Evolutionary conservation across 2,888 invertebrate species (phyloP).

Genomic region (Blastobasis lacticolella): DNA sequence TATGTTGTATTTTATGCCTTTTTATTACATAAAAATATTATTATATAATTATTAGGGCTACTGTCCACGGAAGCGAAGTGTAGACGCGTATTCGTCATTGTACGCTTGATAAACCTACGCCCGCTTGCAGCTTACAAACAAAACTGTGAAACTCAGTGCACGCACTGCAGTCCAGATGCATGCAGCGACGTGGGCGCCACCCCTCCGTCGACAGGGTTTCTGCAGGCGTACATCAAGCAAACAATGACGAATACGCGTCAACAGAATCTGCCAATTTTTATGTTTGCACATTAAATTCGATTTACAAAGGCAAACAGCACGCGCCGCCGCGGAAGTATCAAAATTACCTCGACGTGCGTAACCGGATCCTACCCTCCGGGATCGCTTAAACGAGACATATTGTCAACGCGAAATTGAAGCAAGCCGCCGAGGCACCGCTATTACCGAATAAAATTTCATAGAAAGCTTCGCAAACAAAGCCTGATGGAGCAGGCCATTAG

Average conservation of each 20-base stretch:
- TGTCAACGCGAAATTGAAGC: constrained; percentile 34
- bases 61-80: no score
- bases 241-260: not conserved
- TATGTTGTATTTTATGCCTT: no score
- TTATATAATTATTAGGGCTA: no score
- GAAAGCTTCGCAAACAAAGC: constrained; percentile 68
- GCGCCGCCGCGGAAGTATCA: not conserved
- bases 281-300: not conserved
- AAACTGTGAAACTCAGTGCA: no score
- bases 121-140: no score
- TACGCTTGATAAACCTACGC: no score
- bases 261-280: not conserved
- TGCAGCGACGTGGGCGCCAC: no score
- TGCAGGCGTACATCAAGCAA: not conserved
- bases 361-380: constrained; percentile 3
- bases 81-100: no score
- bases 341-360: constrained; percentile 2
- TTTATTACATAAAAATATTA: no score
- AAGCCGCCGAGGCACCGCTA: constrained; percentile 35
- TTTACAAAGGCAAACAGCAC: not conserved
- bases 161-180: no score
- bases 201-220: no score
- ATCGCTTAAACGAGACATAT: constrained; percentile 26
- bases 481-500: constrained; percentile 65
- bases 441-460: constrained; percentile 71